Conservation (phyloP, 2,888 invertebrate genomes). For the Oxytorus armatus region DNA sequence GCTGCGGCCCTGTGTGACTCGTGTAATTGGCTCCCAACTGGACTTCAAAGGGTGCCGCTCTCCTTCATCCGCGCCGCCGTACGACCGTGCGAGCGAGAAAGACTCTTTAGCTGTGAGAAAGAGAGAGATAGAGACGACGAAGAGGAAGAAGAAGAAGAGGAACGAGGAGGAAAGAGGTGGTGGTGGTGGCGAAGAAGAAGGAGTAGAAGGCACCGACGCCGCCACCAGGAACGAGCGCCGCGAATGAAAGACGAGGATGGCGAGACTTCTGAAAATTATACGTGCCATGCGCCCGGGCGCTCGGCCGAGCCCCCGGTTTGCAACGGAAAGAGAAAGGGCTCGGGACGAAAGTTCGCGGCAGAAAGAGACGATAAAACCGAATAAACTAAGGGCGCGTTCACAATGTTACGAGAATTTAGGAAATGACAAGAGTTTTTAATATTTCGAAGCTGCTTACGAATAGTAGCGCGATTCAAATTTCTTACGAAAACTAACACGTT, state of each 20-base stretch:
- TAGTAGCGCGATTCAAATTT: too few relatives aligned
- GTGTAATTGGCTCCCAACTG: slow-evolving; percentile 85
- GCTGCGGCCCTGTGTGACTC: slow-evolving; percentile 84
- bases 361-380: slow-evolving; percentile 23
- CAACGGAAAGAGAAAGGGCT: slow-evolving; percentile 65
- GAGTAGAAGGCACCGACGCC: slow-evolving; percentile 66
- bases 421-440: too few relatives aligned
- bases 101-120: slow-evolving; percentile 20
- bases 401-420: slow-evolving; percentile 12
- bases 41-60: slow-evolving; percentile 84
- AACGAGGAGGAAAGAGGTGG: slow-evolving; percentile 57
- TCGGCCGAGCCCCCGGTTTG: slow-evolving; percentile 67
- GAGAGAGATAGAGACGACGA: slow-evolving; percentile 22
- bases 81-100: slow-evolving; percentile 70
- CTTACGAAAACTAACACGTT: too few relatives aligned
- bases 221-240: slow-evolving; percentile 63
- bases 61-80: slow-evolving; percentile 84
- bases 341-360: background rate
- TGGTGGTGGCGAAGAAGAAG: slow-evolving; percentile 45
- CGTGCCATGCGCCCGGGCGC: slow-evolving; percentile 76
- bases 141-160: slow-evolving; percentile 29
- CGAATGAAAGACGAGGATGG: slow-evolving; percentile 66
- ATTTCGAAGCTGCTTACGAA: too few relatives aligned
- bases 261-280: slow-evolving; percentile 81
- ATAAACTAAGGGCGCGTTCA: slow-evolving; percentile 19